These are phyloP conservation scores for Anneissia japonica DNA, from an alignment of 35 echinoderm and acorn worm species.

Conservation along the genomic window DNA sequence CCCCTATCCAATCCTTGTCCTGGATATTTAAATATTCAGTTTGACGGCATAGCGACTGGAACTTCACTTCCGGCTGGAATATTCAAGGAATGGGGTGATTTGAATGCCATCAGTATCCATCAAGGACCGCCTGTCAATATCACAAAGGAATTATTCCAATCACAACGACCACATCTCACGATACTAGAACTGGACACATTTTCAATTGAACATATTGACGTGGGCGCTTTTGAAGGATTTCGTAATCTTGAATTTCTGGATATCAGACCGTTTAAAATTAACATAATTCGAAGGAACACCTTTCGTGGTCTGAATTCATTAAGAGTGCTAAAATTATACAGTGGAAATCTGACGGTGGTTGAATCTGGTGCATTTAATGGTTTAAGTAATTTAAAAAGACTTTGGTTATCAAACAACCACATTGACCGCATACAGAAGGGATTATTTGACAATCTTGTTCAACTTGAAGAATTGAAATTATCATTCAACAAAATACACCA, in stretches of 20 bases:
- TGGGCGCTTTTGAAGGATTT: neutral
- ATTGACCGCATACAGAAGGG: neutral
- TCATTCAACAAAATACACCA: neutral
- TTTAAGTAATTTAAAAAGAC: neutral
- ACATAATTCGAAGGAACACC: neutral
- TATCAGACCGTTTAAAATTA: neutral
- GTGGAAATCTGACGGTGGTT: neutral
- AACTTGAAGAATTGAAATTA: neutral
- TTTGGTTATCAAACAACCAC: neutral
- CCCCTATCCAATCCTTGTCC: neutral
- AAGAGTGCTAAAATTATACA: neutral
- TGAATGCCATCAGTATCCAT: neutral
- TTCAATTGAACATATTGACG: neutral
- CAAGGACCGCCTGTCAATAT: neutral
- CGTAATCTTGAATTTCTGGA: neutral
- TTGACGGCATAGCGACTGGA: neutral
- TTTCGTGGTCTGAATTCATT: neutral
- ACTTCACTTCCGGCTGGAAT: neutral
- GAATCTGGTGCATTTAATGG: constrained; percentile 2
- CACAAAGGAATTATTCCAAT: neutral
- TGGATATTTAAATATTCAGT: neutral
- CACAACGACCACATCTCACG: neutral
- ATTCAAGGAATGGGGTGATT: neutral
- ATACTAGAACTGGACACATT: neutral
- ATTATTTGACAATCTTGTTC: neutral